Evolutionary conservation across 2,797 vertebrate species (phyloP).

Genomic region (Anisognathus igniventris): DNA sequence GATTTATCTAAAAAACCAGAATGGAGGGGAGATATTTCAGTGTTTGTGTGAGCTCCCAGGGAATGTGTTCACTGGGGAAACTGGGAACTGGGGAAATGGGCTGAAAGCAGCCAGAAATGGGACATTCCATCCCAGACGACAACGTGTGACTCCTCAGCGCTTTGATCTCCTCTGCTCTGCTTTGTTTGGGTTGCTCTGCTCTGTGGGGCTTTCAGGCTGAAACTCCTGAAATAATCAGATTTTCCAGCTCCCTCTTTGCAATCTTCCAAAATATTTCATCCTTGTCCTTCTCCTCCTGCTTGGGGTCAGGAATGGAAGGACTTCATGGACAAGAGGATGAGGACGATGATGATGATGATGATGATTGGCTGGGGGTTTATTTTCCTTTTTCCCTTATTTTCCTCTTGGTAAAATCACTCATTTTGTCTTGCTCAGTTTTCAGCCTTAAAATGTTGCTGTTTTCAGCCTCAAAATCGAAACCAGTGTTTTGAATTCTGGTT

Average conservation of each 20-base stretch:
- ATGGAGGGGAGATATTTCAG: fast-evolving
- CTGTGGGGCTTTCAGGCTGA: background rate
- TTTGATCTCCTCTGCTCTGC: background rate
- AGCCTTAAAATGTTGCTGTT: background rate
- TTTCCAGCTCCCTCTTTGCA: background rate
- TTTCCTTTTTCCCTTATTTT: background rate
- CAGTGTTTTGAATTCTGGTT: background rate
- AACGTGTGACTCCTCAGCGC: fast-evolving
- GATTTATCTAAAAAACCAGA: background rate
- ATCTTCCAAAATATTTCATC: background rate
- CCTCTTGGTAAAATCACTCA: background rate
- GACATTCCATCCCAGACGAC: background rate
- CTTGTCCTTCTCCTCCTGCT: background rate
- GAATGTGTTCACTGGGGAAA: background rate
- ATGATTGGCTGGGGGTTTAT: no score
- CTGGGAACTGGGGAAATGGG: background rate
- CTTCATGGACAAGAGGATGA: background rate
- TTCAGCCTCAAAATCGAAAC: background rate
- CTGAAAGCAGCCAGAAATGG: background rate
- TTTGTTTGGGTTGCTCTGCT: background rate
- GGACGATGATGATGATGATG: no score
- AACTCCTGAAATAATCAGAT: background rate
- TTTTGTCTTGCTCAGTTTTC: background rate
- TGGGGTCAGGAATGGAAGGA: background rate
- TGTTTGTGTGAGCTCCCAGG: background rate